phyloP scores from a whole-genome alignment of 2,888 invertebrate genomes.

The Drosophila niveifrons region DNA sequence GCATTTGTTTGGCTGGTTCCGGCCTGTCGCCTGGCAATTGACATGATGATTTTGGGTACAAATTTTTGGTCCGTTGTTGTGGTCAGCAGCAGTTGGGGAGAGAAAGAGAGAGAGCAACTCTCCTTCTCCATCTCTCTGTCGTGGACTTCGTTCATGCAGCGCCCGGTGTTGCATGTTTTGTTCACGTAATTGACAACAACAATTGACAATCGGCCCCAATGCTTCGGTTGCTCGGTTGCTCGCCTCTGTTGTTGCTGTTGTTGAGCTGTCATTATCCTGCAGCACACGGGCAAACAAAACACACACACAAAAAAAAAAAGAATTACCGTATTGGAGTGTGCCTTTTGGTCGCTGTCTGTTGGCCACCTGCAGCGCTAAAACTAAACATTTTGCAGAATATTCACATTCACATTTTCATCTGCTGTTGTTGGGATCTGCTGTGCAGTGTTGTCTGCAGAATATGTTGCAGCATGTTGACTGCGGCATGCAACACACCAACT shows the following conservation, averaged over 20 bases:
- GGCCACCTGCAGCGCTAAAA: slow-evolving; percentile 75
- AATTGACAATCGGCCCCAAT: slow-evolving; percentile 73
- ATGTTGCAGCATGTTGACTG: slow-evolving; percentile 56
- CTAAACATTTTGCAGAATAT: slow-evolving; percentile 63
- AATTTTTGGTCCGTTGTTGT: slow-evolving; percentile 57
- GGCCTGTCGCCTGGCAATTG: slow-evolving; percentile 62
- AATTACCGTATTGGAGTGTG: slow-evolving; percentile 43
- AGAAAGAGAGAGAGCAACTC: neutral
- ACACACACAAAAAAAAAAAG: slow-evolving; percentile 13
- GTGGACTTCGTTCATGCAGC: slow-evolving; percentile 39
- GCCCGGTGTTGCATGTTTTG: slow-evolving; percentile 71
- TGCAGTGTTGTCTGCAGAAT: slow-evolving; percentile 28
- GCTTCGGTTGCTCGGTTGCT: slow-evolving; percentile 38
- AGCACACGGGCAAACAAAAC: slow-evolving; percentile 29
- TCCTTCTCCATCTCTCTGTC: neutral
- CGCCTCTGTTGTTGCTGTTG: slow-evolving; percentile 33
- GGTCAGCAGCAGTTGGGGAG: slow-evolving; percentile 40
- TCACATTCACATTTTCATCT: slow-evolving; percentile 32
- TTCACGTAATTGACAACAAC: slow-evolving; percentile 77
- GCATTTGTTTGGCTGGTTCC: slow-evolving; percentile 59
- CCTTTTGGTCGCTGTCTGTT: slow-evolving; percentile 49
- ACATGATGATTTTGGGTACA: slow-evolving; percentile 68
- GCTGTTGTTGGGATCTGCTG: slow-evolving; percentile 1
- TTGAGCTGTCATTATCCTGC: slow-evolving; percentile 73
- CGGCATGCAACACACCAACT: slow-evolving; percentile 46